These are phyloP conservation scores for Caenorhabditis sp. DNA, from an alignment of 2,888 invertebrate genomes.

Conservation along the genomic window DNA sequence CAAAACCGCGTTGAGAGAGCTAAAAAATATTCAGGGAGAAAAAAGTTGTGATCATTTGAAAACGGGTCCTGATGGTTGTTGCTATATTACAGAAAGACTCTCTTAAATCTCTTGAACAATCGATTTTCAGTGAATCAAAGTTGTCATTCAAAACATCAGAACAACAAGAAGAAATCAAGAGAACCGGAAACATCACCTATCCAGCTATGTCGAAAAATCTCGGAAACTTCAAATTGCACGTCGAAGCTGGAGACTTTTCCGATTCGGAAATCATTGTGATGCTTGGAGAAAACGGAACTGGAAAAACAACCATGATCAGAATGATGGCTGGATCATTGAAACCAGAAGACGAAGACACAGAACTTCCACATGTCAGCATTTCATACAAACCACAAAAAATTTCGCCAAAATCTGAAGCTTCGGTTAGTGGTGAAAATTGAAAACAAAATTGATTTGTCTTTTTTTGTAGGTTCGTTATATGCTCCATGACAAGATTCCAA, in stretches of 20 bases:
- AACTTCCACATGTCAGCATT: slow-evolving; percentile 88
- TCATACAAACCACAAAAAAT: slow-evolving; percentile 99
- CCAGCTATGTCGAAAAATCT: slow-evolving; percentile 84
- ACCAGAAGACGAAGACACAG: slow-evolving; percentile 78
- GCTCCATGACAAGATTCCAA: slow-evolving; percentile 93
- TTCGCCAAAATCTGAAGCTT: slow-evolving; percentile 92
- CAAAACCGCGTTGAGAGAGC: too few relatives aligned
- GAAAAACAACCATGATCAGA: slow-evolving; percentile 97
- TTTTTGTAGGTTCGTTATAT: slow-evolving; percentile 80
- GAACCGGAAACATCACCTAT: slow-evolving; percentile 75
- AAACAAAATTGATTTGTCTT: slow-evolving; percentile 3
- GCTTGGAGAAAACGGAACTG: slow-evolving; percentile 95
- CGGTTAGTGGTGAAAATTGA: slow-evolving; percentile 70
- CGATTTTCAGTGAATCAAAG: slow-evolving; percentile 74
- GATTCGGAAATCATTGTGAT: slow-evolving; percentile 98
- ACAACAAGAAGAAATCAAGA: slow-evolving; percentile 87
- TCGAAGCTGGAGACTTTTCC: slow-evolving; percentile 91
- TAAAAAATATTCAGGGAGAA: too few relatives aligned
- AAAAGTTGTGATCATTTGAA: too few relatives aligned
- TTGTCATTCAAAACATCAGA: slow-evolving; percentile 97
- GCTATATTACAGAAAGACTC: too few relatives aligned
- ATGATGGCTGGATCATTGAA: slow-evolving; percentile 95
- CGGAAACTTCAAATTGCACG: slow-evolving; percentile 80
- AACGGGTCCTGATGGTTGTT: too few relatives aligned
- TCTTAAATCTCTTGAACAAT: too few relatives aligned